Evolutionary conservation across 2,888 invertebrate genomes (phyloP).

Genomic region (Sipha maydis): DNA sequence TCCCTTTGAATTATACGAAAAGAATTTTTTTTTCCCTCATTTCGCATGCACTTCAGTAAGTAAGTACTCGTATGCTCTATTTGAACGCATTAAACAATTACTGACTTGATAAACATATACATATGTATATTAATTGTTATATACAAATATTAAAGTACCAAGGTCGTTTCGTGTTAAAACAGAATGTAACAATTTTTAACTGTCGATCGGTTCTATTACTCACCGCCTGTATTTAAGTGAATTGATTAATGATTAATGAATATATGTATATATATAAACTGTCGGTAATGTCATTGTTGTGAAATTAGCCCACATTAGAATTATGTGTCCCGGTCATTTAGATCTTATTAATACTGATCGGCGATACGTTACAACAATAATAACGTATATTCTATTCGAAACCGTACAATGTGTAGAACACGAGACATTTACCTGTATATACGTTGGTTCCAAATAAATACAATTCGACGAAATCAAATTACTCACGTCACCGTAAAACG

Average conservation of each 20-base stretch:
- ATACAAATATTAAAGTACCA: background rate
- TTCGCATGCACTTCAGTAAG: too few species aligned
- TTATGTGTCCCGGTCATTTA: background rate
- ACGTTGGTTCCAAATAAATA: background rate
- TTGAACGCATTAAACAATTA: background rate
- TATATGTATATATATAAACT: background rate
- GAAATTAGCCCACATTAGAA: background rate
- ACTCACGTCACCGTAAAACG: slow-evolving; percentile 7
- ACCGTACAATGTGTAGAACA: background rate
- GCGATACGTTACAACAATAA: background rate
- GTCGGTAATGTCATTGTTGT: background rate
- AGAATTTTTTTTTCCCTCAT: background rate
- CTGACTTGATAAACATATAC: background rate
- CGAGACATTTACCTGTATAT: background rate
- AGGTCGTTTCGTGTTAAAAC: background rate
- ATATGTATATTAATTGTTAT: background rate
- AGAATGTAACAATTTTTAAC: background rate
- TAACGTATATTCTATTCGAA: background rate
- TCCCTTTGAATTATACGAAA: background rate
- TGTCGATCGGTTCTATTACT: background rate
- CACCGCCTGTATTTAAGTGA: background rate
- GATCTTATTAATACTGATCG: background rate
- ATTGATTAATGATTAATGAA: background rate
- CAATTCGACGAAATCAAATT: slow-evolving; percentile 19
- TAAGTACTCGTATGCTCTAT: background rate